A percentile compares a stretch with the other conserved stretches of the same genome.
Conservation (phyloP, 92 coral and sea anemone genomes). For the Zoanthus sansibaricus region DNA sequence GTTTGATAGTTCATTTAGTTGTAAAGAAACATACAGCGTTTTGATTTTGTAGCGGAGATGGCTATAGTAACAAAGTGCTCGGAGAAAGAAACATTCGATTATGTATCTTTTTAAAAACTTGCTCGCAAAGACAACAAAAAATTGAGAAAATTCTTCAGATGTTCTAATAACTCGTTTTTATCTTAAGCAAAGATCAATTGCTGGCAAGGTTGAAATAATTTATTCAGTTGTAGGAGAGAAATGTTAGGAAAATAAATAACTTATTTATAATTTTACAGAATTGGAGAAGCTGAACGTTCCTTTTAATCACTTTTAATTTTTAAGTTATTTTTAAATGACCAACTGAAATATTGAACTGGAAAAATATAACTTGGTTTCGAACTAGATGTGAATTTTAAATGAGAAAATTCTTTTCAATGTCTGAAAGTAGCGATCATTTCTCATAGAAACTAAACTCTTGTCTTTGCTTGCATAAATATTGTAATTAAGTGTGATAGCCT, state of each 20-base stretch:
- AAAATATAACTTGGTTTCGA: neutral
- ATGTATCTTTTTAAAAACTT: no score
- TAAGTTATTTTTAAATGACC: neutral
- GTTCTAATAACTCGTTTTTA: neutral
- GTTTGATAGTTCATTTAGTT: no score
- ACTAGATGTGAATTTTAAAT: neutral
- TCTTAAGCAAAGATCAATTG: neutral
- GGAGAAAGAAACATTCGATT: no score
- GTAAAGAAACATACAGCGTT: no score
- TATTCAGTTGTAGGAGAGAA: neutral
- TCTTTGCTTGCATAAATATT: slow-evolving; percentile 25
- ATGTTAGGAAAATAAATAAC: slow-evolving; percentile 18
- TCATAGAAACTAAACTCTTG: neutral
- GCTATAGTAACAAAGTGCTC: no score
- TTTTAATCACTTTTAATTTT: neutral
- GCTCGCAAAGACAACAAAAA: neutral
- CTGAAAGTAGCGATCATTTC: slow-evolving; percentile 10
- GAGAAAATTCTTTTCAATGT: neutral
- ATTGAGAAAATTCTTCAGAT: neutral
- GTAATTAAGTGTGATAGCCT: slow-evolving; percentile 14
- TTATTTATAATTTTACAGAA: neutral
- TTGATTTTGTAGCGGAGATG: no score
- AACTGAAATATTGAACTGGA: neutral
- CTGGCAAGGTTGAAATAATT: neutral
- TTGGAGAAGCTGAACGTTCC: neutral